Evolutionary conservation across 2,888 invertebrate genomes (phyloP).

Genomic region (Acronicta psi): DNA sequence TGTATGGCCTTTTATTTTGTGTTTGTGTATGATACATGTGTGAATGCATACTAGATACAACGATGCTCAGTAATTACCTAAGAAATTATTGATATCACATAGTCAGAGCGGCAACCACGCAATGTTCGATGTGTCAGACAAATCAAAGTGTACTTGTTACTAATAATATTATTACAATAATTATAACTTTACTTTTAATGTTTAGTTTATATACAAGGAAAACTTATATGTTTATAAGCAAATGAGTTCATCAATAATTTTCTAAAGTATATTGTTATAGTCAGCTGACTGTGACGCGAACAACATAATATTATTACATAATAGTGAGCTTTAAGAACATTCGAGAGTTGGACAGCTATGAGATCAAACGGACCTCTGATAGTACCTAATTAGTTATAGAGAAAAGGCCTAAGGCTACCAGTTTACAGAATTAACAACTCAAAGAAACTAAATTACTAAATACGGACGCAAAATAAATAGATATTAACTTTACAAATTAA

Average conservation of each 20-base stretch:
- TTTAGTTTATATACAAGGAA: conserved; percentile 29
- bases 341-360: too few species aligned
- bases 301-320: neutral
- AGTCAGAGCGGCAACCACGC: conserved; percentile 37
- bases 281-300: conserved; percentile 33
- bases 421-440: too few species aligned
- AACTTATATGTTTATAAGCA: conserved; percentile 16
- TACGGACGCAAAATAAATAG: too few species aligned
- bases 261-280: conserved; percentile 13
- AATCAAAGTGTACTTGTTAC: conserved; percentile 13
- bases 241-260: conserved; percentile 19
- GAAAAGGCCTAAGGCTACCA: too few species aligned
- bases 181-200: conserved; percentile 7
- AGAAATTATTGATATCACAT: conserved; percentile 1
- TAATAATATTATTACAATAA: conserved; percentile 15
- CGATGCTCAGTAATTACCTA: neutral
- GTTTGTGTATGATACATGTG: neutral
- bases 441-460: neutral
- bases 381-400: too few species aligned
- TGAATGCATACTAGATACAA: neutral
- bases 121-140: conserved; percentile 22
- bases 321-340: neutral
- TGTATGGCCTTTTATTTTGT: neutral
- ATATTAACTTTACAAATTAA: neutral
- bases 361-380: too few species aligned